A percentile compares a stretch with the other conserved stretches of the same genome.
phyloP scores from a whole-genome alignment of 2,888 invertebrate species.

The Drosophila dives region DNA sequence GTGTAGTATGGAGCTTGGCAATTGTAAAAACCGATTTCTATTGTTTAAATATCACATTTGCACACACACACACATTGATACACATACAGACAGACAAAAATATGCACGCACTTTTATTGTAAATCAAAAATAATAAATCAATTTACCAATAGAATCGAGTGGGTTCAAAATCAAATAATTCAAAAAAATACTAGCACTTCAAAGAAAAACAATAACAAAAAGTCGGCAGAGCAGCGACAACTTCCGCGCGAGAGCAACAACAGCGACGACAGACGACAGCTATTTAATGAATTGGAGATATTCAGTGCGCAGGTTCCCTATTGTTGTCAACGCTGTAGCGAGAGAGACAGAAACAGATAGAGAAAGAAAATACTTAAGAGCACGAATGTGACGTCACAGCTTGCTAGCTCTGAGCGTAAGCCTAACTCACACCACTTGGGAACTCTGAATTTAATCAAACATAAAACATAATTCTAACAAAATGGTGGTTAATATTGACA shows the following conservation, averaged over 20 bases:
- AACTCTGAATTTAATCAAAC: background rate
- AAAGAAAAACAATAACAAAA: constrained; percentile 62
- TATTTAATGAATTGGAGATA: constrained; percentile 33
- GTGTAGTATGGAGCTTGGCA: constrained; percentile 28
- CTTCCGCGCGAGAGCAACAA: constrained; percentile 54
- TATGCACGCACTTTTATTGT: constrained; percentile 21
- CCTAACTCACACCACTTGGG: background rate
- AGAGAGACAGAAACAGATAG: background rate
- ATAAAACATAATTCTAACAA: background rate
- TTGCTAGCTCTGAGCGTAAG: background rate
- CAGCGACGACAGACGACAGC: constrained; percentile 46
- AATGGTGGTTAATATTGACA: background rate
- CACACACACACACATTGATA: background rate
- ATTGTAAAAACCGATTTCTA: constrained; percentile 39
- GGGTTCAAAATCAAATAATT: constrained; percentile 42
- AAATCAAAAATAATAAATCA: constrained; percentile 22
- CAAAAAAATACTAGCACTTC: constrained; percentile 49
- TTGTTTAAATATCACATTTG: constrained; percentile 34
- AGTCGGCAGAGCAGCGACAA: constrained; percentile 55
- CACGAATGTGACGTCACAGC: constrained; percentile 38
- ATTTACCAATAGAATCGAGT: constrained; percentile 50
- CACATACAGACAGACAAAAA: constrained; percentile 13
- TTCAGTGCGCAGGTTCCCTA: constrained; percentile 47
- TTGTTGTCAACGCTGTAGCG: constrained; percentile 18
- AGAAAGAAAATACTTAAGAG: constrained; percentile 11